Conservation (phyloP, 2,113 vertebrate genomes). For the Ellobius talpinus region DNA sequence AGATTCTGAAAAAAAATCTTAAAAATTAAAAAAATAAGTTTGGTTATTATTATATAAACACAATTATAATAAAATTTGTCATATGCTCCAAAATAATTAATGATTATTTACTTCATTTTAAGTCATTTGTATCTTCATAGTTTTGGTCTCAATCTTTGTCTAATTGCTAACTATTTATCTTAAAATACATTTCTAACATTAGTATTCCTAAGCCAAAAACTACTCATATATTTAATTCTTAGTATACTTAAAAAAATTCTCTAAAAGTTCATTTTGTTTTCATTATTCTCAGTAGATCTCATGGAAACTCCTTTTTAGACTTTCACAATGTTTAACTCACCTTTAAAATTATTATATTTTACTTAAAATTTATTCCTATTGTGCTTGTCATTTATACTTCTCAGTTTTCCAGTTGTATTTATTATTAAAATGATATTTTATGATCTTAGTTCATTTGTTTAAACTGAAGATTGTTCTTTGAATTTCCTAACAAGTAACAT, state of each 20-base stretch:
- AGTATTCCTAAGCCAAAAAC: constrained; percentile 1
- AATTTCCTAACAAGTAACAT: not conserved
- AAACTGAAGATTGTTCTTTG: not conserved
- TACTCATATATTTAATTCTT: not conserved
- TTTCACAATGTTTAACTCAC: not conserved
- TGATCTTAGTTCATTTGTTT: not conserved
- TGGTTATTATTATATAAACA: not conserved
- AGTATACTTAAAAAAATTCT: not conserved
- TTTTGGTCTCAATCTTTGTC: not conserved
- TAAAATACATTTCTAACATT: not conserved
- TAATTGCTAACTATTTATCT: not conserved
- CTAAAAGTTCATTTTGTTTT: constrained; percentile 10
- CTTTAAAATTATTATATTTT: not conserved
- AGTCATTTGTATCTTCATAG: not conserved
- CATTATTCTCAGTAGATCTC: not conserved
- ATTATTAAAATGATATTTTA: not conserved
- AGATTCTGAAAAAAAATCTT: not conserved
- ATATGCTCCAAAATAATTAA: not conserved
- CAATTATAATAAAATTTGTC: constrained; percentile 23
- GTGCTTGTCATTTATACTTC: not conserved
- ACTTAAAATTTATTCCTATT: not conserved
- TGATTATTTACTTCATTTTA: not conserved
- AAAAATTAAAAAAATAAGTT: not conserved
- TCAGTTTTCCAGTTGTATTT: constrained; percentile 17
- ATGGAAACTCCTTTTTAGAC: not conserved